Evolutionary conservation across 2,888 invertebrate genomes (phyloP), one percentile per base, ranked within the genome.

Genomic region (Muschampia plurimacula): DNA sequence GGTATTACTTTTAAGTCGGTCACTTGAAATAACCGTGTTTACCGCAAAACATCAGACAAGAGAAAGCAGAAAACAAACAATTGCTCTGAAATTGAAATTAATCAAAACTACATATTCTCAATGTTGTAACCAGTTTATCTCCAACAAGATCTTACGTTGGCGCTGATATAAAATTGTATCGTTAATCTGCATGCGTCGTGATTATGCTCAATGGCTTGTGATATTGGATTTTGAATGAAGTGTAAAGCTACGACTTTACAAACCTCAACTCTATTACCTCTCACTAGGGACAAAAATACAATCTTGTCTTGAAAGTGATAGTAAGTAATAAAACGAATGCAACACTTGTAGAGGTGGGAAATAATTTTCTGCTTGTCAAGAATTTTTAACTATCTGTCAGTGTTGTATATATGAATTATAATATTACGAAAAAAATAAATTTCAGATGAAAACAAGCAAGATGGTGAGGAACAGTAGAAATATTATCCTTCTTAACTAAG

Each of bases 121-220:
- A 63, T 44, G 63, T 67, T 72, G 67, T 63, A 67, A 59, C 49
- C 32, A 67, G 62, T 63, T 67, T 72, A 72, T 72, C 67, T 72
- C 44, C 28, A 71, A 72, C 72, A 72, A 72, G 72, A 72, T 72
- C 67, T 67, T 41, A 67, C 63, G 67, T 72, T 63, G 52, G 63
- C 67, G 32, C 55, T 63, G 72, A 72, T 72, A 63, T 67, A 52
- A 72, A 72, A 72, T 57, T 67, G 62, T 67, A 72, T 72, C 67
- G 62, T 72, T 72, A 72, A 72, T 62, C 72, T 67, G 67, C 66
- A 67, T 67, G 71, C 62, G 44, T 67, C 32, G 52, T 67, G 72
- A 72, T 72, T 63, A 62, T 67, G 55, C 55, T 72, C 67, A 72
- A 72, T 72, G 67, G 72, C 67, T 72, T 72, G 72, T 67, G 32